A percentile compares a stretch with the other conserved stretches of the same genome.
Conservation (phyloP, 2,113 vertebrate species). For the Fulmarus glacialis region DNA sequence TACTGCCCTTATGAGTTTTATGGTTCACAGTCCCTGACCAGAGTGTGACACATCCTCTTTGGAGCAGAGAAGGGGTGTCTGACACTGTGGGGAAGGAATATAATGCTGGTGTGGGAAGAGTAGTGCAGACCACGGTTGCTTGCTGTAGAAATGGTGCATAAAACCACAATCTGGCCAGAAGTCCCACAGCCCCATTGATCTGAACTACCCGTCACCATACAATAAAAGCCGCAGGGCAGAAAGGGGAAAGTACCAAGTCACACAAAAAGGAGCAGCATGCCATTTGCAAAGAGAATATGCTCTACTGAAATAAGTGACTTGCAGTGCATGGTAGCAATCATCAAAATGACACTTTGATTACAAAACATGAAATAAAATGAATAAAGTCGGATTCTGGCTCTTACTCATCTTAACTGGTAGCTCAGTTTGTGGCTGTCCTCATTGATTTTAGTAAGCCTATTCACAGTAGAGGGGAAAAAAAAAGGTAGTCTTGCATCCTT, state of each 20-base stretch:
- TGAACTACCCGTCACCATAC: neutral
- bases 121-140: neutral
- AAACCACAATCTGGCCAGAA: neutral
- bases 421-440: neutral
- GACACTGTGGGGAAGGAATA: neutral
- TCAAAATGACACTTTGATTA: neutral
- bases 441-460: neutral
- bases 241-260: neutral
- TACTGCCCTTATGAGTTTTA: neutral
- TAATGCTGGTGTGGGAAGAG: neutral
- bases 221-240: neutral
- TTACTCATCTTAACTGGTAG: neutral
- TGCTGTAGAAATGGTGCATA: neutral
- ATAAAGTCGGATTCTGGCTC: neutral
- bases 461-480: neutral
- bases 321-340: neutral
- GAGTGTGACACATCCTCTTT: accelerated
- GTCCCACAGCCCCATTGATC: neutral
- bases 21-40: neutral
- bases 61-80: neutral
- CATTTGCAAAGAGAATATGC: neutral
- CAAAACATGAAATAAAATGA: neutral
- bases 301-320: neutral
- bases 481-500: neutral
- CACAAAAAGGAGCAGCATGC: neutral